phyloP scores from a whole-genome alignment of 2,113 vertebrate genomes.

The Alligator sinensis region DNA sequence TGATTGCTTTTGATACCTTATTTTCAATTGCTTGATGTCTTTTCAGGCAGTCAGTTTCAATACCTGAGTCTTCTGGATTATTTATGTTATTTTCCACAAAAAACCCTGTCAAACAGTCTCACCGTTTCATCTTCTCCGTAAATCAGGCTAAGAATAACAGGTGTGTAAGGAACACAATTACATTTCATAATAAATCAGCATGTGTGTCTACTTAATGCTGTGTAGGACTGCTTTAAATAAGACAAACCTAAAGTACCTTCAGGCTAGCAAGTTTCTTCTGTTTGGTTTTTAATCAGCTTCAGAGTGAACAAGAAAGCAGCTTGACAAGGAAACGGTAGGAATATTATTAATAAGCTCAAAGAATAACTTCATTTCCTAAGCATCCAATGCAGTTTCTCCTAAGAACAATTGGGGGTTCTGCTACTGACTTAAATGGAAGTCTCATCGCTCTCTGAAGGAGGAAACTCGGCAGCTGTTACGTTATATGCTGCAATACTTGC shows the following conservation, averaged over 20 bases:
- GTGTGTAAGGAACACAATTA: constrained; percentile 42
- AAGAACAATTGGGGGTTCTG: constrained; percentile 45
- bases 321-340: constrained; percentile 25
- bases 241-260: constrained; percentile 22
- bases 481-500: constrained; percentile 41
- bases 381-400: constrained; percentile 36
- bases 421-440: constrained; percentile 47
- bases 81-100: constrained; percentile 9
- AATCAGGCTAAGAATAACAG: constrained; percentile 1
- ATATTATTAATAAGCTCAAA: constrained; percentile 42
- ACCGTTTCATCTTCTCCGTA: constrained; percentile 6
- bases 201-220: background rate
- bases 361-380: constrained; percentile 45
- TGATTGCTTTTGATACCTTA: background rate
- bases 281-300: constrained; percentile 34
- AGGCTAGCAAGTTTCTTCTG: constrained; percentile 30
- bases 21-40: background rate
- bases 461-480: constrained; percentile 55
- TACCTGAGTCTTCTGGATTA: background rate
- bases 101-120: constrained; percentile 11
- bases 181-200: constrained; percentile 39
- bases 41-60: background rate
- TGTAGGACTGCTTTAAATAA: background rate
- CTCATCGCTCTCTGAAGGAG: constrained; percentile 24
- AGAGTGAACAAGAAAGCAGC: constrained; percentile 34